Percentiles rank a stretch among this genome's conserved stretches.
Evolutionary conservation across 2,113 vertebrate species (phyloP).

Genomic region (Salminus brasiliensis): DNA sequence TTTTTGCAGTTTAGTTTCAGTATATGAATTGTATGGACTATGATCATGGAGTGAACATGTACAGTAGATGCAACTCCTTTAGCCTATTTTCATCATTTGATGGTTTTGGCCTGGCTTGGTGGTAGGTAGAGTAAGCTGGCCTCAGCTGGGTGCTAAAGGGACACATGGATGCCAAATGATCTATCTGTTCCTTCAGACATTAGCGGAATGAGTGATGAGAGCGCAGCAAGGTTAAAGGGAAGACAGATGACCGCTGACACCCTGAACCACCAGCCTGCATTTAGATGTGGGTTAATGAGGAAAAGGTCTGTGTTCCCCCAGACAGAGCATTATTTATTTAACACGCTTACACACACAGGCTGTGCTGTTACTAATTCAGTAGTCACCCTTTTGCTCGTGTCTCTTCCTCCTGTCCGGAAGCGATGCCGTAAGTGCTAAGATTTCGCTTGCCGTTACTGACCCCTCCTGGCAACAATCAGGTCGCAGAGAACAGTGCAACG

Average conservation of each 20-base stretch:
- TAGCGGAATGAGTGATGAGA: neutral
- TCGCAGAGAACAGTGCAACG: neutral
- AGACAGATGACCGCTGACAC: conserved; percentile 6
- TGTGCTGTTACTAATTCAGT: conserved; percentile 24
- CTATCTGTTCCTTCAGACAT: neutral
- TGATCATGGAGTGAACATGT: too few species aligned
- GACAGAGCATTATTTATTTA: conserved; percentile 31
- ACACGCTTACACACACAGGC: conserved; percentile 10
- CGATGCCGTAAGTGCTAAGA: neutral
- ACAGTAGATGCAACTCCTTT: too few species aligned
- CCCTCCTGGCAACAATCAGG: neutral
- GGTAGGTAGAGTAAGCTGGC: neutral
- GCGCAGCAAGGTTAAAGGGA: neutral
- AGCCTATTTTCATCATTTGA: too few species aligned
- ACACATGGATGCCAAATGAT: neutral
- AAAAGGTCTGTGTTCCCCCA: neutral
- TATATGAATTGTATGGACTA: too few species aligned
- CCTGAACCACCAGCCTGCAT: conserved; percentile 2
- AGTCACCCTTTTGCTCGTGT: neutral
- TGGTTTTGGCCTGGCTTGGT: neutral
- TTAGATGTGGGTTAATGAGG: conserved; percentile 21
- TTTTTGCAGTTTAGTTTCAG: too few species aligned
- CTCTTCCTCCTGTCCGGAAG: neutral
- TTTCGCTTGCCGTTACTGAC: neutral
- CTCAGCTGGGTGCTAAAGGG: neutral